Conservation (phyloP, 2,888 invertebrate genomes). For the Gymnosoma rotundatum region DNA sequence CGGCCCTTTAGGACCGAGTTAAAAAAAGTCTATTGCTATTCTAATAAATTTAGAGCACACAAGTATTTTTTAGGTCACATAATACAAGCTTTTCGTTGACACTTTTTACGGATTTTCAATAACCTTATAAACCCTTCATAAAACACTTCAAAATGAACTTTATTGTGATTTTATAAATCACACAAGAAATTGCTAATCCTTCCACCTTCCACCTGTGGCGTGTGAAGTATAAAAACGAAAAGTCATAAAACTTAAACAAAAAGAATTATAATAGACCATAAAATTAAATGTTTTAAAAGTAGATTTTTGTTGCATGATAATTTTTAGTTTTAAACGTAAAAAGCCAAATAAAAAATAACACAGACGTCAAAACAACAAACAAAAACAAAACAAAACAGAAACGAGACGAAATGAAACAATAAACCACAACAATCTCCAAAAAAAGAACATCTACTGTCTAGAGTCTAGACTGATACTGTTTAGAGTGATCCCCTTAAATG, state of each 20-base stretch:
- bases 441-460: constrained; percentile 17
- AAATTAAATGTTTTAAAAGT: constrained; percentile 60
- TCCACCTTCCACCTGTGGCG: no score
- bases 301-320: constrained; percentile 62
- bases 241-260: constrained; percentile 31
- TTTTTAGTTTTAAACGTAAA: constrained; percentile 56
- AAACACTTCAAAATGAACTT: no score
- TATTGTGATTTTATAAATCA: no score
- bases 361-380: neutral
- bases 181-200: no score
- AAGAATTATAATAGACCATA: constrained; percentile 60
- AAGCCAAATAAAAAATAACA: constrained; percentile 14
- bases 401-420: constrained; percentile 15
- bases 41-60: no score
- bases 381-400: neutral
- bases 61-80: no score
- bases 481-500: constrained; percentile 37
- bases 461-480: constrained; percentile 53
- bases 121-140: no score
- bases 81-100: no score
- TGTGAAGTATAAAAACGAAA: neutral
- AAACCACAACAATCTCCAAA: constrained; percentile 35
- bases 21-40: no score
- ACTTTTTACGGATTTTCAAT: no score
- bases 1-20: no score